Evolutionary conservation across 1,140 invertebrate genomes (phyloP), one percentile per base, ranked within the genome.

Genomic region (Arctopsyche grandis): DNA sequence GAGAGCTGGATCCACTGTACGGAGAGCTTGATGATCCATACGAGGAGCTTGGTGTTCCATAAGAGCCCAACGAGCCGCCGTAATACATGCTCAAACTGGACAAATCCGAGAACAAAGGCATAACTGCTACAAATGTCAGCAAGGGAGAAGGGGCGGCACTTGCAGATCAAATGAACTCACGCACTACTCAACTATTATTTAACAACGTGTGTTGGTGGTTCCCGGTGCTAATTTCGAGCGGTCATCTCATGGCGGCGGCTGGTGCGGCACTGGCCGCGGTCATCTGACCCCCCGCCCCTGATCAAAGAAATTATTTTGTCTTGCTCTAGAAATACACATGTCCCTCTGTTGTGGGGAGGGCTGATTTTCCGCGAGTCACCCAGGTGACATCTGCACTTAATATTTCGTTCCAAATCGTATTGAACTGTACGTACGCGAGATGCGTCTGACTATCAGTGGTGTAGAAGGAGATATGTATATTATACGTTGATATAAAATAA

Each of bases 41-140:
- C 86, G 86, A 12, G 85, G 80, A 52, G 12, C 48, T 52, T 16
- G 16, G 16, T 12, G 48, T 81, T 14, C 48, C 48, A 12, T 52
- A 52, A 3, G 22, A 24, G 69, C 85, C 84, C n/a, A 86, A 83
- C 16, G 85, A 84, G 78, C 87, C 88, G 83, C 88, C 86, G 80
- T 89, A 90, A 85, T 90, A 90, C 85, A 90, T 86, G 83, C 89
- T 90, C 78, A 89, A 85, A 77, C 86, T 88, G 26, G 83, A 83
- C 63, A 88, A 85, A 83, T 91, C 90, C 75, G 89, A 90, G 85
- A 89, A 91, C 56, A 90, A 85, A 73, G 90, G 90, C 91, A 91
- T 91, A 29, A 38, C 66, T 29, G 66, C 10, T 21, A 38, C 26
- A 5, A 46, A 16, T 21, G 52, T 16, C 52, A 21, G 52, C 14